These are phyloP conservation scores for Aporrectodea caliginosa DNA, from an alignment of 1,140 invertebrate species.

Conservation along the genomic window DNA sequence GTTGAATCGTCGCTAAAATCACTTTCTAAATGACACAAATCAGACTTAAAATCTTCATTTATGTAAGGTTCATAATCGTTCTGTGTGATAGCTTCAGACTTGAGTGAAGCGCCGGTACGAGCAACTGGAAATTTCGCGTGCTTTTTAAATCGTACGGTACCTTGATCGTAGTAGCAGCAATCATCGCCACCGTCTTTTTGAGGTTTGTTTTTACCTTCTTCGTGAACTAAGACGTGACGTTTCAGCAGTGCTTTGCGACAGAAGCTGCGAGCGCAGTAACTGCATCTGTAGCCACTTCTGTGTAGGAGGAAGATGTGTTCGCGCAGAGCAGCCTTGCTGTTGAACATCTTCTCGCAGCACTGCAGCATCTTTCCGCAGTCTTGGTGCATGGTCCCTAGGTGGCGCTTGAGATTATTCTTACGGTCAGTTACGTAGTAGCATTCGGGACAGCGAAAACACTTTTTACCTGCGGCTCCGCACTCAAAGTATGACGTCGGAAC, in stretches of 20 bases:
- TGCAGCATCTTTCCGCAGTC: constrained; percentile 50
- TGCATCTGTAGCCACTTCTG: constrained; percentile 55
- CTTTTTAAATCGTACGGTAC: too few species aligned
- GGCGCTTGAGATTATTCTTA: constrained; percentile 57
- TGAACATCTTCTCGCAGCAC: constrained; percentile 55
- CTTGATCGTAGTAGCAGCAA: too few species aligned
- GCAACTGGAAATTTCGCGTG: too few species aligned
- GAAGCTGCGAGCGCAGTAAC: constrained; percentile 54
- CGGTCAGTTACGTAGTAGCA: constrained; percentile 57
- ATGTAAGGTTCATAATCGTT: too few species aligned
- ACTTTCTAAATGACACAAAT: too few species aligned
- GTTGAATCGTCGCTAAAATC: too few species aligned
- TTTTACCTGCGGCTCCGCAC: constrained; percentile 1
- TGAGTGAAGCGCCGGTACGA: too few species aligned
- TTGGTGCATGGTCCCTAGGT: constrained; percentile 57
- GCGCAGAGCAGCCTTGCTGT: constrained; percentile 54
- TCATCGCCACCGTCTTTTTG: too few species aligned
- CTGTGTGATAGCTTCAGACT: too few species aligned
- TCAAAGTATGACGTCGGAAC: too few species aligned
- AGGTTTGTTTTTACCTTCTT: too few species aligned
- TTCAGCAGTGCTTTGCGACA: constrained; percentile 57
- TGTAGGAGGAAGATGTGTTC: constrained; percentile 55
- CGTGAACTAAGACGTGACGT: constrained; percentile 57
- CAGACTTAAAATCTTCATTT: too few species aligned
- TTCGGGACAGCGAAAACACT: constrained; percentile 41